These are phyloP conservation scores for Tragopan temminckii DNA, from an alignment of 2,797 vertebrate genomes.

Conservation along the genomic window DNA sequence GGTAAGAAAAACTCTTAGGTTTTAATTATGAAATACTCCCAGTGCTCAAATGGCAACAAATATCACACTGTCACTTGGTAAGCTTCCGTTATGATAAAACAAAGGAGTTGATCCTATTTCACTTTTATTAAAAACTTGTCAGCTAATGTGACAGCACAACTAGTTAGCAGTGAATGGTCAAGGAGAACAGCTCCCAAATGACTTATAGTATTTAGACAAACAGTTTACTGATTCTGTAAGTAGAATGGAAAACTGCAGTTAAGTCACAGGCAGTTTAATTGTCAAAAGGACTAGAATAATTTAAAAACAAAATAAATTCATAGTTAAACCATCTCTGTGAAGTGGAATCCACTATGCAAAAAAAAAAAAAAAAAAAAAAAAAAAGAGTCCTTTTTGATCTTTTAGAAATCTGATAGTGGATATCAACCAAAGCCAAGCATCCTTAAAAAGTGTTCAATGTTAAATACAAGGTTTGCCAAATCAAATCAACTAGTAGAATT, in stretches of 20 bases:
- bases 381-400: neutral
- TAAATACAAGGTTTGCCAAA: neutral
- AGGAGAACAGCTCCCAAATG: neutral
- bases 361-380: neutral
- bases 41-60: neutral
- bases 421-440: neutral
- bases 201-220: neutral
- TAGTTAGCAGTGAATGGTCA: neutral
- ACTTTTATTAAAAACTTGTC: neutral
- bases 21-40: neutral
- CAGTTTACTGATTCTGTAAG: neutral
- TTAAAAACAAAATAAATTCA: neutral
- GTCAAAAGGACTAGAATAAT: neutral
- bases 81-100: neutral
- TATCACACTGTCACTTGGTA: neutral
- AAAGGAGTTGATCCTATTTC: constrained; percentile 13
- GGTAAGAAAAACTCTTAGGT: neutral
- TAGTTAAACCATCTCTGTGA: neutral
- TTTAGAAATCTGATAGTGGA: neutral
- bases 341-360: neutral
- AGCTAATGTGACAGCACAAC: neutral
- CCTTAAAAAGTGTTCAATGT: neutral
- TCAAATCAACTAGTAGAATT: neutral
- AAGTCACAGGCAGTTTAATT: neutral
- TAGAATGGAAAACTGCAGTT: neutral